Evolutionary conservation across 2,113 vertebrate species (phyloP), one percentile per base, ranked within the genome.

Genomic region (Hoplias malabaricus): DNA sequence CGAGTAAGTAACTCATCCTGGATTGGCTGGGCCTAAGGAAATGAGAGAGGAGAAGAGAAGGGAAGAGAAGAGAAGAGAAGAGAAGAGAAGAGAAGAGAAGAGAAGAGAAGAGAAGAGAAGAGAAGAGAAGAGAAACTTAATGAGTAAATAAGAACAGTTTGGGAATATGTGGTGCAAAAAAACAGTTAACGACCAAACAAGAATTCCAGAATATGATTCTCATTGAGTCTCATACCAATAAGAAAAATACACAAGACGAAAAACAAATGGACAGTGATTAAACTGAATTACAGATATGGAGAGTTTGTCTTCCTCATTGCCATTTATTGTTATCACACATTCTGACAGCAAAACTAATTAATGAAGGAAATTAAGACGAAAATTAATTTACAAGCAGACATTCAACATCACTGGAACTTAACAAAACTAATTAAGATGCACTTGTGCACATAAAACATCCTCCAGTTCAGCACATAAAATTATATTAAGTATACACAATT

Each of bases 1-100:
- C 95, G 94, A 1, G 96, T 98, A 85, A 99, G 94, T 78, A 99
- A 84, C 74, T 98, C 97, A 0, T 99, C 97, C 0, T 96, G 97
- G 68, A 99, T 95, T 0, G 98, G 95, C 88, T 99, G 98, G 0
- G 97, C 97, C 98, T 99, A 87, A 25, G 9, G 34, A 33, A 13
- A 25, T 14, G 31, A 71, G 5, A 7, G 38, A 21, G 33, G 25
- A 53, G 21, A 71, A 46, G 10, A 27, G 19, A 9, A 38, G 36
- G 83, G 57, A 38, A 46, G 29, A 2, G 53, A 69, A 38, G 2
- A 5, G 25, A 8, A 33, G 14, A 76, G 38, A 57, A 25, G 9
- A 48, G 19, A 65, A 19, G 25, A 33, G 68, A 42, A n/a, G 4
- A 50, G 10, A 31, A 77, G 69, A n/a, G 6, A n/a, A 5, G 61